phyloP scores from a whole-genome alignment of 1,140 invertebrate species.

The Coelopa frigida region DNA sequence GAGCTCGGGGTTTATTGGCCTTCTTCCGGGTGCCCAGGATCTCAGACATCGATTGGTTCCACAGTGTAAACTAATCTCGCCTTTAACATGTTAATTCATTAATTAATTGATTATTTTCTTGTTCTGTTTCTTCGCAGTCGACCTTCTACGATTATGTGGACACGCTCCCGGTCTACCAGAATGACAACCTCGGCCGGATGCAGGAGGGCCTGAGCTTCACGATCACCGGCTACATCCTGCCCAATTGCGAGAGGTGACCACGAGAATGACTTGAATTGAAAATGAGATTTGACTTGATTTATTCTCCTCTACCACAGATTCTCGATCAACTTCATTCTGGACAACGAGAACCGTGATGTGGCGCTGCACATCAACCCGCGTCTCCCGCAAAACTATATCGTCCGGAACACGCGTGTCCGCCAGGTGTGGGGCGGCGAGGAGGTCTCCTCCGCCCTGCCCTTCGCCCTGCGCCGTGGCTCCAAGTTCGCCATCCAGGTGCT shows the following conservation, averaged over 20 bases:
- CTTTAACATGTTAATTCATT: too few relatives aligned
- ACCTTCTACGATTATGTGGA: slow-evolving; percentile 36
- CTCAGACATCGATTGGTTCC: too few relatives aligned
- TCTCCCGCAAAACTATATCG: slow-evolving; percentile 64
- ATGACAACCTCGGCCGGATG: slow-evolving; percentile 26
- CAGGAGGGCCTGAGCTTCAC: slow-evolving; percentile 35
- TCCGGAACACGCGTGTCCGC: slow-evolving; percentile 59
- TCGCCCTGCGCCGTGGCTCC: slow-evolving; percentile 41
- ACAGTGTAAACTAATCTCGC: too few relatives aligned
- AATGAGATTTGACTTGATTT: too few relatives aligned
- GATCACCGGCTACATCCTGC: slow-evolving; percentile 25
- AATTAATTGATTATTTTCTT: neutral
- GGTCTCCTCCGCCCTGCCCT: slow-evolving; percentile 50
- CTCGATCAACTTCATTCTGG: slow-evolving; percentile 55
- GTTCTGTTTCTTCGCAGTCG: slow-evolving; percentile 19
- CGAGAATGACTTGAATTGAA: too few relatives aligned
- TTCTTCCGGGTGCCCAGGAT: too few relatives aligned
- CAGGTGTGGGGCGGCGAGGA: slow-evolving; percentile 66
- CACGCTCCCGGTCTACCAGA: slow-evolving; percentile 24
- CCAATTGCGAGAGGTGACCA: slow-evolving; percentile 35
- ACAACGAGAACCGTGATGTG: slow-evolving; percentile 51
- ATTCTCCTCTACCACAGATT: slow-evolving; percentile 50
- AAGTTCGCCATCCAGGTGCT: slow-evolving; percentile 47
- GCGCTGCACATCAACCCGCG: slow-evolving; percentile 76
- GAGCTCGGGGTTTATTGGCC: too few relatives aligned